Percentiles rank a stretch among this genome's conserved stretches.
Evolutionary conservation across 2,797 vertebrate species (phyloP).

Genomic region (Rhincodon typus): DNA sequence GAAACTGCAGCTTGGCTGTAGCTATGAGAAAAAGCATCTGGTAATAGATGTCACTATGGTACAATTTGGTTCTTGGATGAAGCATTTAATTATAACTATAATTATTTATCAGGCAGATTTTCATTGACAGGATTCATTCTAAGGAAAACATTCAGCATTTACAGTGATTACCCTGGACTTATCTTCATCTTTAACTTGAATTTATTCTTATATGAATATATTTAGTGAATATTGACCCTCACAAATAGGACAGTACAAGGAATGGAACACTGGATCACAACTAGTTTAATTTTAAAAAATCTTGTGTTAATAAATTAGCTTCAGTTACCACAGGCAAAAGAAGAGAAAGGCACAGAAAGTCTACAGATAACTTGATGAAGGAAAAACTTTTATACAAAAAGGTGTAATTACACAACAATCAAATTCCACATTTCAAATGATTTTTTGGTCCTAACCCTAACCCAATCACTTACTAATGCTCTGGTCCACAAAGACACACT

Average conservation of each 20-base stretch:
- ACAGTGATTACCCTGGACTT: not conserved
- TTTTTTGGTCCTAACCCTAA: not conserved
- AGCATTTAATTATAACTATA: not conserved
- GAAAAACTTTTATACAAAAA: not conserved
- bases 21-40: not conserved
- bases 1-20: not conserved
- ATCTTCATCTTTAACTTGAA: not conserved
- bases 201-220: not conserved
- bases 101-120: not conserved
- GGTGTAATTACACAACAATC: not conserved
- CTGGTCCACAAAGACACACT: not conserved
- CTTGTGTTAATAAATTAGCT: not conserved
- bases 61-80: not conserved
- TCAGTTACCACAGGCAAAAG: not conserved
- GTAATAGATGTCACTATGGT: not conserved
- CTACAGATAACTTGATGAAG: not conserved
- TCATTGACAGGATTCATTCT: not conserved
- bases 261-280: not conserved
- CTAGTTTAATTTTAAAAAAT: not conserved
- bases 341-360: not conserved
- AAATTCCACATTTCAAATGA: not conserved
- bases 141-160: not conserved
- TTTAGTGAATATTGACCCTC: not conserved
- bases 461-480: not conserved
- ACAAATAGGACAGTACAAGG: not conserved